phyloP scores from a whole-genome alignment of 2,113 vertebrate genomes.

The Dasyurus viverrinus region DNA sequence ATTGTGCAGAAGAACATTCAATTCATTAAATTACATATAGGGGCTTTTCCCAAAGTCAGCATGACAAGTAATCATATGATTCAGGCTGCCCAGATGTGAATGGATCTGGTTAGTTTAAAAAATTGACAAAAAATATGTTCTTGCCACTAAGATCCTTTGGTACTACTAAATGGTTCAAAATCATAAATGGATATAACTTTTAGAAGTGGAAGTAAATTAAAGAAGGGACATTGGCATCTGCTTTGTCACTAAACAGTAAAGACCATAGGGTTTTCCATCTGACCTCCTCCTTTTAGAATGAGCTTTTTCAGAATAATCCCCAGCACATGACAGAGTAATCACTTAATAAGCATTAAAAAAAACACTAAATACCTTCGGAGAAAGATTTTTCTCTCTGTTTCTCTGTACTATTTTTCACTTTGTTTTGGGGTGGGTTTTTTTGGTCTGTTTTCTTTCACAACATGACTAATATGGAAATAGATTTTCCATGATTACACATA shows the following conservation, averaged over 20 bases:
- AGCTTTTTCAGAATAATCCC: not conserved
- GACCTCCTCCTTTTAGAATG: not conserved
- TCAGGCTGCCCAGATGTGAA: not conserved
- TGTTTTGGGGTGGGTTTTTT: too few relatives aligned
- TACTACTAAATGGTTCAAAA: not conserved
- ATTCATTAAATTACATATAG: not conserved
- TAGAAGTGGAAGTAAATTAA: not conserved
- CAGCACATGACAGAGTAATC: not conserved
- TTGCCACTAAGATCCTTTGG: not conserved
- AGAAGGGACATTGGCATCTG: not conserved
- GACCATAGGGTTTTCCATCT: not conserved
- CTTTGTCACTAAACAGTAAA: not conserved
- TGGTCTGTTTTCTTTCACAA: too few relatives aligned
- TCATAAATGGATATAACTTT: not conserved
- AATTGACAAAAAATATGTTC: not conserved
- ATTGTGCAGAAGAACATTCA: not conserved
- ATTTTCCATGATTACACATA: too few relatives aligned
- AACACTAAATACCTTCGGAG: too few relatives aligned
- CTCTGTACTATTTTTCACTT: too few relatives aligned
- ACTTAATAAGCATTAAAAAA: not conserved
- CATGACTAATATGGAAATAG: too few relatives aligned
- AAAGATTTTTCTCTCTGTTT: too few relatives aligned
- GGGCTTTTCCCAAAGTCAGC: not conserved
- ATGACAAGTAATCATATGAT: not conserved
- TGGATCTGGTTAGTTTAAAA: not conserved